Evolutionary conservation across 2,113 vertebrate species (phyloP), one percentile per base, ranked within the genome.

Genomic region (Recurvirostra avosetta): DNA sequence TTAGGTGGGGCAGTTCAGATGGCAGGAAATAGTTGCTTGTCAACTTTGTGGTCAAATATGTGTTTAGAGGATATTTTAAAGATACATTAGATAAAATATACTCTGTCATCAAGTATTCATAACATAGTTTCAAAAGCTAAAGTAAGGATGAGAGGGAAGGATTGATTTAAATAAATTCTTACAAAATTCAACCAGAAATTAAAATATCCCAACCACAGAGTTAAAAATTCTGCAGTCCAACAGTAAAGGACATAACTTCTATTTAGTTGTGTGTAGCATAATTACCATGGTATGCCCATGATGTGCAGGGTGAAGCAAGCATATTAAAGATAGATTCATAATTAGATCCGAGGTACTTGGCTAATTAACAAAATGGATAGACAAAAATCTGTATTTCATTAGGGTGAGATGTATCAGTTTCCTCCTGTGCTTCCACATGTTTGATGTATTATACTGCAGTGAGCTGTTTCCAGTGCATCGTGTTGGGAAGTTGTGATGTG

Each of bases 351-450:
- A 95, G 86, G 78, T 96, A 93, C 75, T 96, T 80, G 72, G 52
- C 59, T 97, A 97, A 97, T 97, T 97, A 97, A 93, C 67, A 93
- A 92, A 97, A 97, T 96, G 87, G 85, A 92, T 96, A 97, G 85
- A 87, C 76, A 89, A 96, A 66, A 97, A 93, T 93, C 77, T 97
- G 94, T 85, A 92, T 94, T 96, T 97, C 93, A 94, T 97, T 97
- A 97, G 87, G 52, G n/a, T 96, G 83, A 94, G 79, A 97, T 92
- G 38, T 61, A 94, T 92, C 70, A 63, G 86, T 94, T 96, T 97
- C 94, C 94, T 96, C 85, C 94, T 95, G 96, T 95, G 96, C 49
- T 86, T 92, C 82, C 94, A 73, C 73, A 72, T 72, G n/a, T 67
- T 94, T 96, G 87, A 94, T 94, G 50, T 88, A 97, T 97, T 96